phyloP scores from a whole-genome alignment of 2,113 vertebrate genomes.

The Condylura cristata region DNA sequence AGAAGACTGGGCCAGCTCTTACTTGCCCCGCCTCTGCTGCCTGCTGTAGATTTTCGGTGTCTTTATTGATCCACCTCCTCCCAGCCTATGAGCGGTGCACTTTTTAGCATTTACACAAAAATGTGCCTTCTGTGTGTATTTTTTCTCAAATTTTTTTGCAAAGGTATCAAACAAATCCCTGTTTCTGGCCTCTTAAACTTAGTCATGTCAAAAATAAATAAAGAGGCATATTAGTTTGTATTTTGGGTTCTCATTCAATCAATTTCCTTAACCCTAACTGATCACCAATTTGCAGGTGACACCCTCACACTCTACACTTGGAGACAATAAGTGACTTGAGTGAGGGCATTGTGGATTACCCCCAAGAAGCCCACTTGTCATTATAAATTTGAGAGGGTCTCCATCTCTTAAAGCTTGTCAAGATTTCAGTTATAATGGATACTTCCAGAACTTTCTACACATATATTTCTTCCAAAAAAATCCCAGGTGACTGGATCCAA shows the following conservation, averaged over 20 bases:
- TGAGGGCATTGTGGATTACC: background rate
- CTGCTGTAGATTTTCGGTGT: background rate
- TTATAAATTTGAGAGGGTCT: background rate
- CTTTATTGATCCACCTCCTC: background rate
- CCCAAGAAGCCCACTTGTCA: background rate
- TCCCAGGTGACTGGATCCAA: background rate
- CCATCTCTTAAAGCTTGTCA: background rate
- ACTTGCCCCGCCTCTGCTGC: background rate
- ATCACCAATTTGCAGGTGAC: background rate
- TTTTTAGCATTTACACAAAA: background rate
- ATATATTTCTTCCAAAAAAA: background rate
- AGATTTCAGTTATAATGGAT: background rate
- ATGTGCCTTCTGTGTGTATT: background rate
- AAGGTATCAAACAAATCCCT: slow-evolving; percentile 16
- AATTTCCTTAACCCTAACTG: background rate
- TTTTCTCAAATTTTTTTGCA: background rate
- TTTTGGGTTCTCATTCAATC: background rate
- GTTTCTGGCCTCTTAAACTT: background rate
- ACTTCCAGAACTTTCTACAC: background rate
- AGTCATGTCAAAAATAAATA: background rate
- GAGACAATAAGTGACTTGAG: background rate
- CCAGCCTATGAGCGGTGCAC: background rate
- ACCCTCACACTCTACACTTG: background rate
- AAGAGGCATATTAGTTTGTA: background rate
- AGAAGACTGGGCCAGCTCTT: background rate